Evolutionary conservation across 2,888 invertebrate genomes (phyloP).

Genomic region (Epistrophella euchroma): DNA sequence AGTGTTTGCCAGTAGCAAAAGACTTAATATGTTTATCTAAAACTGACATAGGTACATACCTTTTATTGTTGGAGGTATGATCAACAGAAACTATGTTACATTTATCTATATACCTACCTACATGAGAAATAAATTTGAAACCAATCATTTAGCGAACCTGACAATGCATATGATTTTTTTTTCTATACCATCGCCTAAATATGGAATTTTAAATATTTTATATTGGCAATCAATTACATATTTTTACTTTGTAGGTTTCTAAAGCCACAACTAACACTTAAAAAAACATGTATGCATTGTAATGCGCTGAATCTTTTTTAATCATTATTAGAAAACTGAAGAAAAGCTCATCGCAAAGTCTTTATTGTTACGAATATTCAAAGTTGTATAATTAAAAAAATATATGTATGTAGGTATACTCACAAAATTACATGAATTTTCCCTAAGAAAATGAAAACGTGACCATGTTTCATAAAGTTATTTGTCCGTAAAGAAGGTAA

Average conservation of each 20-base stretch:
- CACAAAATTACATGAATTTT: background rate
- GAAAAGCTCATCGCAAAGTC: background rate
- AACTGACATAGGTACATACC: background rate
- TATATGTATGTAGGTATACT: background rate
- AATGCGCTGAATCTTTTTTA: background rate
- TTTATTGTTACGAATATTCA: background rate
- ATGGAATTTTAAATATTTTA: too few species aligned
- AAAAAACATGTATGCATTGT: too few species aligned
- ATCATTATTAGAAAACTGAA: background rate
- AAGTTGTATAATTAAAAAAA: background rate
- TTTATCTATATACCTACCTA: too few species aligned
- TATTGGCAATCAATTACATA: too few species aligned
- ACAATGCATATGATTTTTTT: too few species aligned
- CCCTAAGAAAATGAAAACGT: constrained; percentile 3
- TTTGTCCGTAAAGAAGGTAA: background rate
- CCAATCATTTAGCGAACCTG: too few species aligned
- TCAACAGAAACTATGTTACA: too few species aligned
- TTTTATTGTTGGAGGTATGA: background rate
- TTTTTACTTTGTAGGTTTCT: too few species aligned
- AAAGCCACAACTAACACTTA: too few species aligned
- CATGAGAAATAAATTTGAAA: too few species aligned
- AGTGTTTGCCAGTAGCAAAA: background rate
- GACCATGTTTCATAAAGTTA: background rate
- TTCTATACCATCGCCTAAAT: too few species aligned
- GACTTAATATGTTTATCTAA: background rate